Percentiles rank a stretch among this genome's conserved stretches.
phyloP scores from a whole-genome alignment of 2,113 vertebrate species.

The Onychostruthus taczanowskii region DNA sequence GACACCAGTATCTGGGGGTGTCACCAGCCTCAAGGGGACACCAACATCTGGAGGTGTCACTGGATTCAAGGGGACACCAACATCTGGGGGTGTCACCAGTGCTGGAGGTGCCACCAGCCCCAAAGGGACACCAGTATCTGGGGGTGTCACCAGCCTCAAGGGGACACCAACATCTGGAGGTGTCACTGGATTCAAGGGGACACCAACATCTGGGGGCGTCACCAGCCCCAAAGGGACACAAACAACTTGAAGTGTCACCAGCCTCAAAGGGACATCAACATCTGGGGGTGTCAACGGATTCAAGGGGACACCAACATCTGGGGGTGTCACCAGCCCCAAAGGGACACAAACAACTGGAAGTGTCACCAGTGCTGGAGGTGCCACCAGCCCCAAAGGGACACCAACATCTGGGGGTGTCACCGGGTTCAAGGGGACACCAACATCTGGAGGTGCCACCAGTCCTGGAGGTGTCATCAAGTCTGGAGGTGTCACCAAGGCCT shows the following conservation, averaged over 20 bases:
- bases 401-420: fast-evolving
- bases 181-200: neutral
- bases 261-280: too few relatives aligned
- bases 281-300: too few relatives aligned
- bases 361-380: neutral
- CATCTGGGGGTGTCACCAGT: neutral
- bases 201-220: too few relatives aligned
- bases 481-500: too few relatives aligned
- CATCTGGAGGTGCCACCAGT: neutral
- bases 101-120: neutral
- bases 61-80: fast-evolving
- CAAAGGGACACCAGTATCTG: fast-evolving
- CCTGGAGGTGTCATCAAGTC: too few relatives aligned
- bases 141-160: too few relatives aligned
- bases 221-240: too few relatives aligned
- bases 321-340: neutral
- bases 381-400: neutral
- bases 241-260: too few relatives aligned
- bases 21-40: neutral
- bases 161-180: too few relatives aligned
- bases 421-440: too few relatives aligned
- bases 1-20: fast-evolving
- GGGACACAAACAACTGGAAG: neutral
- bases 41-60: fast-evolving
- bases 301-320: neutral